These are phyloP conservation scores for Tyto alba DNA, from an alignment of 2,113 vertebrate species.

Conservation along the genomic window DNA sequence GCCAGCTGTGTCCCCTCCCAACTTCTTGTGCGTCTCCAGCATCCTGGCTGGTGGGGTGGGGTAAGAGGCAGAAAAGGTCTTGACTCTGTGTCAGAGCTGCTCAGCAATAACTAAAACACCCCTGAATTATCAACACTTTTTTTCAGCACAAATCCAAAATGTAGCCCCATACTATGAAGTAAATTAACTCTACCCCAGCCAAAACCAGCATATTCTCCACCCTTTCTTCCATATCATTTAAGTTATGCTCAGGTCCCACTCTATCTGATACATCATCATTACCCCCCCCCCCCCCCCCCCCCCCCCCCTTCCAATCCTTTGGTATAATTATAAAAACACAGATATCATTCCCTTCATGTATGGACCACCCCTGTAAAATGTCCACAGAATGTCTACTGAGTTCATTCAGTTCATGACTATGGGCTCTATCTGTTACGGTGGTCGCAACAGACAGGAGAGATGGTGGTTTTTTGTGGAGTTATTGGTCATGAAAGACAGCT, in stretches of 20 bases:
- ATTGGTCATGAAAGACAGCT: too few relatives aligned
- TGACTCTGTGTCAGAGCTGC: background rate
- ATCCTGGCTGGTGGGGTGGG: background rate
- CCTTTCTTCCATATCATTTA: background rate
- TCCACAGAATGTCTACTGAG: too few relatives aligned
- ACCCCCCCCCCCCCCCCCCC: too few relatives aligned
- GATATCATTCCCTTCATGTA: background rate
- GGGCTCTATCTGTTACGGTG: too few relatives aligned
- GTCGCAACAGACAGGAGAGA: too few relatives aligned
- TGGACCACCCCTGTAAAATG: too few relatives aligned
- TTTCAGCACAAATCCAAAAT: background rate
- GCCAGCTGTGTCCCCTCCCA: too few relatives aligned
- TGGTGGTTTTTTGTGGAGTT: too few relatives aligned
- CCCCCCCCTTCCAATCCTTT: background rate
- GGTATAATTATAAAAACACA: background rate
- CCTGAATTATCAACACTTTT: background rate
- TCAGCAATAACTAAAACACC: background rate
- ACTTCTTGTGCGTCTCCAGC: background rate
- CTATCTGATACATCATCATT: background rate
- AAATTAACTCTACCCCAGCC: too few relatives aligned
- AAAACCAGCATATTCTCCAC: too few relatives aligned
- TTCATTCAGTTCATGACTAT: too few relatives aligned
- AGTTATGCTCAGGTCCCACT: background rate
- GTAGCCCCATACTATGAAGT: too few relatives aligned
- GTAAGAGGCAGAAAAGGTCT: background rate